Evolutionary conservation across 1,140 invertebrate species (phyloP), one percentile per base, ranked within the genome.

Genomic region (Augochlora pura): DNA sequence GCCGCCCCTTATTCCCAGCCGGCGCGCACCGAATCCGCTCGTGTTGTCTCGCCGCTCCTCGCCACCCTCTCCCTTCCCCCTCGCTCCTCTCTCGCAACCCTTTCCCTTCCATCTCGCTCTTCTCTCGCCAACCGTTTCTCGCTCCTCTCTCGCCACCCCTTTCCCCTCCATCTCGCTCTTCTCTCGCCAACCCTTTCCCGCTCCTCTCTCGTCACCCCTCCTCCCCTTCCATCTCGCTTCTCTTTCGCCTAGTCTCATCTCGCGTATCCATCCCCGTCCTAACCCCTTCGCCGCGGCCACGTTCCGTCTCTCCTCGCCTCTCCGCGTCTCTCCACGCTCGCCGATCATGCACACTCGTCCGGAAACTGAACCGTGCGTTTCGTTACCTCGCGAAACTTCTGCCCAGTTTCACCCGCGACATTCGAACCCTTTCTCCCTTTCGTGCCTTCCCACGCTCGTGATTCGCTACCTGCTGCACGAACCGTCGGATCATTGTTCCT

Each of bases 1-100:
- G 73, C 83, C 81, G 76, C 65, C 83, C 81, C 75, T 83, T 83
- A 86, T 85, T 88, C 81, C 81, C 78, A 76, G 77, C 83, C 83
- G 81, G 64, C 63, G 64, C 63, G 71, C 71, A 80, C 66, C 84
- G 82, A 83, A 88, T 88, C 83, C 80, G 64, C 81, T 87, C 80
- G 82, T 80, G 84, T 86, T 76, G 70, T 71, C 70, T 69, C 78
- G 72, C 71, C 49, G 3, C 16, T 52, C 49, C 49, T 52, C 49
- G 49, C 49, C 18, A 12, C 32, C 32, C 32, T 32, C 4, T 32
- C 32, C 32, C 32, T 32, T 32, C 32, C 32, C 1, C 4, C 32
- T 32, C 32, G 32, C 32, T 32, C 4, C 32, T 32, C 32, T 32
- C 32, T 32, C 32, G 32, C 1, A 1, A 2, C 32, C 4, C 32